These are phyloP conservation scores for Spodoptera littoralis DNA, from an alignment of 2,888 invertebrate genomes.

Conservation along the genomic window DNA sequence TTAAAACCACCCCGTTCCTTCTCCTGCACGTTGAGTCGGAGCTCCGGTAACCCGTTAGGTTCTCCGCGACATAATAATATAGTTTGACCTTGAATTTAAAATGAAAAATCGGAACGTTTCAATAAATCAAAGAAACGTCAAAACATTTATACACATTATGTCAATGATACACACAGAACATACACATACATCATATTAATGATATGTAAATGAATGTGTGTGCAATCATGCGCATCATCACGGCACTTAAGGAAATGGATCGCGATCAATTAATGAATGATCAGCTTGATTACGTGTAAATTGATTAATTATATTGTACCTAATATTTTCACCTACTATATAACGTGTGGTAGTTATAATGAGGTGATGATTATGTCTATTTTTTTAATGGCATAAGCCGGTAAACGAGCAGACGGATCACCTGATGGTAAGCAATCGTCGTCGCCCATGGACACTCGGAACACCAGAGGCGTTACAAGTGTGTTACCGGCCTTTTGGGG, in stretches of 20 bases:
- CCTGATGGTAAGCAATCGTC: too few relatives aligned
- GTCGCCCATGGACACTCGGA: too few relatives aligned
- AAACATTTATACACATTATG: constrained; percentile 7
- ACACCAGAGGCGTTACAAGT: too few relatives aligned
- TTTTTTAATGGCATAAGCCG: too few relatives aligned
- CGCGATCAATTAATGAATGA: constrained; percentile 18
- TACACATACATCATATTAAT: not conserved
- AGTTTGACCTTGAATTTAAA: too few relatives aligned
- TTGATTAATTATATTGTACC: not conserved
- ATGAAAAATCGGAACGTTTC: not conserved
- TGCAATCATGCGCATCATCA: constrained; percentile 24
- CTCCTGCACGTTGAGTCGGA: too few relatives aligned
- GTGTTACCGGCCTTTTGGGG: too few relatives aligned
- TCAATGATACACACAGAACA: not conserved
- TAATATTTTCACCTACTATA: not conserved
- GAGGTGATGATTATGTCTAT: too few relatives aligned
- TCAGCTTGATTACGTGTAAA: constrained; percentile 9
- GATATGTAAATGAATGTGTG: constrained; percentile 4
- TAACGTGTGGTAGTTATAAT: not conserved
- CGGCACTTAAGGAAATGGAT: constrained; percentile 35
- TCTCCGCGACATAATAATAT: too few relatives aligned
- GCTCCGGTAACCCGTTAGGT: too few relatives aligned
- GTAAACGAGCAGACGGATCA: too few relatives aligned
- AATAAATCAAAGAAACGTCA: constrained; percentile 5
- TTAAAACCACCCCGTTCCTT: too few relatives aligned